These are phyloP conservation scores for Chrysina gloriosa DNA, from an alignment of 2,888 invertebrate genomes.

Conservation along the genomic window DNA sequence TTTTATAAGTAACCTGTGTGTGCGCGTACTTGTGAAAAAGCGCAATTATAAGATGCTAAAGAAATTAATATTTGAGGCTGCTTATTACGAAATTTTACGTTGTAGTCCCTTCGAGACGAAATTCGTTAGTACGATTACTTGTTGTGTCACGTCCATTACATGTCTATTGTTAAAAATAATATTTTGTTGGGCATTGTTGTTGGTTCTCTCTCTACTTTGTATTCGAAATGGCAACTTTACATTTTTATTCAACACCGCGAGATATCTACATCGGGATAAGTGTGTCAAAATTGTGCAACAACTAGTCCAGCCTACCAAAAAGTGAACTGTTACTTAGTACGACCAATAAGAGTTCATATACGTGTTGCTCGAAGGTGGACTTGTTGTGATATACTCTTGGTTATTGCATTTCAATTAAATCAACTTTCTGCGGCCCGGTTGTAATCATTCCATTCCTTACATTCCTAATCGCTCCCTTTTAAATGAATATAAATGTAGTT, in stretches of 20 bases:
- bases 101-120: too few species aligned
- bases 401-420: background rate
- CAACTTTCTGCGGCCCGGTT: background rate
- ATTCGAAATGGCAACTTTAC: slow-evolving; percentile 20
- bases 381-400: slow-evolving; percentile 10
- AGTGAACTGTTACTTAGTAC: slow-evolving; percentile 18
- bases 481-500: too few species aligned
- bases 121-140: too few species aligned
- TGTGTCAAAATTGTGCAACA: slow-evolving; percentile 36
- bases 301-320: slow-evolving; percentile 35
- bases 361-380: slow-evolving; percentile 19
- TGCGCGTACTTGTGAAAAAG: too few species aligned
- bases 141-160: too few species aligned
- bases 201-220: slow-evolving; percentile 1
- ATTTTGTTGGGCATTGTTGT: slow-evolving; percentile 15
- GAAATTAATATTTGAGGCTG: too few species aligned
- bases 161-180: background rate
- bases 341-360: slow-evolving; percentile 20
- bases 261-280: slow-evolving; percentile 35
- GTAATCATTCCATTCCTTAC: background rate
- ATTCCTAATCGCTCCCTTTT: too few species aligned
- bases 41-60: too few species aligned
- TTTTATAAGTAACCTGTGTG: too few species aligned
- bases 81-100: too few species aligned
- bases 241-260: slow-evolving; percentile 19